Evolutionary conservation across 2,888 invertebrate genomes (phyloP), one percentile per base, ranked within the genome.

Genomic region (Pyrrhia umbra): DNA sequence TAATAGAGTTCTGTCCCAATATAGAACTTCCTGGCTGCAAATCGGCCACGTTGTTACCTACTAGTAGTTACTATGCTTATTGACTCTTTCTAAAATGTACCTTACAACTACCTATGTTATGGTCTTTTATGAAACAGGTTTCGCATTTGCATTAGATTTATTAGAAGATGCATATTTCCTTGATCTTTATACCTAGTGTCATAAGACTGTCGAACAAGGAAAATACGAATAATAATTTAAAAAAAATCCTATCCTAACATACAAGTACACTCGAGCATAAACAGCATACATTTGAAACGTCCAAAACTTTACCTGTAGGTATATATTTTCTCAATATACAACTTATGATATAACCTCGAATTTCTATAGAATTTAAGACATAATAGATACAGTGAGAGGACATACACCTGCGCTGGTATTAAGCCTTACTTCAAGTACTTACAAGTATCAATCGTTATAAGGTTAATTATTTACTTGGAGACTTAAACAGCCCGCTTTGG

Each of bases 1-100:
- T 70, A 81, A 77, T 76, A 59, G 77, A 52, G 49, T 55, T 51
- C 59, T 74, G 79, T 67, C 76, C 74, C 73, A 79, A 79, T 79
- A 72, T 63, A 58, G 56, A 30, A 60, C 67, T 68, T 80, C 81
- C 77, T 77, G 62, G 46, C 59, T 58, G 65, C 68, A 69, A 70
- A 71, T 65, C 65, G 67, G 61, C 21, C 69, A 55, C 50, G 62
- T 43, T 62, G 61, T 50, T 46, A 55, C 50, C 49, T 50, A 49
- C 18, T 50, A 60, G 37, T 37, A 47, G 30, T 30, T 30, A 30
- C 34, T 34, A 34, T 34, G n/a, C 34, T 34, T 34, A 34, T 34
- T 34, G 34, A n/a, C 1, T 34, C 34, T 34, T 34, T 30, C 30
- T 30, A 30, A 30, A 13, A 30, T 13, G 13, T 30, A 34, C 34